These are phyloP conservation scores for Nysson spinosus DNA, from an alignment of 2,888 invertebrate genomes.

Conservation along the genomic window DNA sequence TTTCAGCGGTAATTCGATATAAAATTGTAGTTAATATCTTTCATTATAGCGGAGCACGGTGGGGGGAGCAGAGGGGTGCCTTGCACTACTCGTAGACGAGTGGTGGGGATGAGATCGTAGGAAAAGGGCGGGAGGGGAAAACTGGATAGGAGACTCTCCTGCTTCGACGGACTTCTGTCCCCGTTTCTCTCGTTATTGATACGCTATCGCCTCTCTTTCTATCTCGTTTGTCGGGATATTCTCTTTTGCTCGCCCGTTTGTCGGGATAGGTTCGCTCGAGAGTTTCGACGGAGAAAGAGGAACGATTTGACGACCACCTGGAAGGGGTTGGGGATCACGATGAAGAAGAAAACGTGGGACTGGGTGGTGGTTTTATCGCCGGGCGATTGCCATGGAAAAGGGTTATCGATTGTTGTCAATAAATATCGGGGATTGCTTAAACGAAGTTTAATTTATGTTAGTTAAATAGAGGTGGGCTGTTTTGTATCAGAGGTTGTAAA, in stretches of 20 bases:
- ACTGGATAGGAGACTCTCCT: constrained; percentile 20
- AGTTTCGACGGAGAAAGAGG: constrained; percentile 44
- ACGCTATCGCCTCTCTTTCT: background rate
- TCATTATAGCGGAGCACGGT: constrained; percentile 70
- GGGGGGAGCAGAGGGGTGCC: constrained; percentile 23
- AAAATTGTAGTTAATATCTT: constrained; percentile 78
- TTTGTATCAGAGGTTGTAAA: too few relatives aligned
- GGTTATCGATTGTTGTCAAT: too few relatives aligned
- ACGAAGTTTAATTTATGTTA: too few relatives aligned
- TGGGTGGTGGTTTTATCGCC: constrained; percentile 27
- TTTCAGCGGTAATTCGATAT: constrained; percentile 77
- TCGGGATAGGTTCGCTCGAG: too few relatives aligned
- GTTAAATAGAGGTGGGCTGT: too few relatives aligned
- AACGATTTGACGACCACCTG: constrained; percentile 57
- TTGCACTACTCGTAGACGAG: background rate
- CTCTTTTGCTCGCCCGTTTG: constrained; percentile 17
- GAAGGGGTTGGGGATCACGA: constrained; percentile 64
- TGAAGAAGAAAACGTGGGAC: constrained; percentile 56
- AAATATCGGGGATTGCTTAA: too few relatives aligned
- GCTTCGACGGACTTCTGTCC: constrained; percentile 24
- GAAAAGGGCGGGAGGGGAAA: background rate
- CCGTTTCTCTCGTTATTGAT: too few relatives aligned
- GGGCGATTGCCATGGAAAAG: too few relatives aligned
- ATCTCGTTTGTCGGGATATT: constrained; percentile 3
- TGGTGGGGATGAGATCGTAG: constrained; percentile 2